phyloP scores from a whole-genome alignment of 2,888 invertebrate genomes.

The Caenorhabditis plicata region DNA sequence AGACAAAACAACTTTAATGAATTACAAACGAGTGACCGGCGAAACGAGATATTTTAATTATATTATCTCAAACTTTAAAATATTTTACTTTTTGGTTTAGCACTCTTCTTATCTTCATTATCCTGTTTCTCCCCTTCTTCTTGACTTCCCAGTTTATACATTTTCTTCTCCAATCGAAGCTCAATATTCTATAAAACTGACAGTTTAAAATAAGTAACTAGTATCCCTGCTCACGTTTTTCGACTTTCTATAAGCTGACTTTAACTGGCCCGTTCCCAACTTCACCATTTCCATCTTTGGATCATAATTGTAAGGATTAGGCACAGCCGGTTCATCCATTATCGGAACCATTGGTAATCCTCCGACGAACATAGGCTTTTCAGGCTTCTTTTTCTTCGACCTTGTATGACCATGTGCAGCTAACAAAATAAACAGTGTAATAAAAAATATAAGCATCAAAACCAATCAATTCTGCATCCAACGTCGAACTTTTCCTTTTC shows the following conservation, averaged over 20 bases:
- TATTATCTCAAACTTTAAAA: too few species aligned
- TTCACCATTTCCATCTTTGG: slow-evolving; percentile 44
- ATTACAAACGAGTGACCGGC: too few species aligned
- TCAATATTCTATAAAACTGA: slow-evolving; percentile 31
- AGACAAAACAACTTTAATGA: too few species aligned
- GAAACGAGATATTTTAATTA: too few species aligned
- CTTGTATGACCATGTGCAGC: slow-evolving; percentile 25
- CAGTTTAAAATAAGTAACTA: too few species aligned
- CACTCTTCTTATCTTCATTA: slow-evolving; percentile 1
- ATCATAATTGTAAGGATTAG: slow-evolving; percentile 49
- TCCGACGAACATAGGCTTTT: slow-evolving; percentile 36
- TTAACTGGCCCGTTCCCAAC: slow-evolving; percentile 44
- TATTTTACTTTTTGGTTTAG: neutral
- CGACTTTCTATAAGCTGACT: slow-evolving; percentile 44
- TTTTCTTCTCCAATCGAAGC: slow-evolving; percentile 30
- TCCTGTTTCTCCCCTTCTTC: slow-evolving; percentile 12
- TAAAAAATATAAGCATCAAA: too few species aligned
- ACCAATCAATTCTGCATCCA: slow-evolving; percentile 14
- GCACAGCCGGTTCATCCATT: slow-evolving; percentile 27
- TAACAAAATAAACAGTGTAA: too few species aligned
- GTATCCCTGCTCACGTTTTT: slow-evolving; percentile 27
- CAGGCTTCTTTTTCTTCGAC: slow-evolving; percentile 36
- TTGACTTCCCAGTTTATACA: slow-evolving; percentile 34
- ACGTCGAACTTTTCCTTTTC: slow-evolving; percentile 2
- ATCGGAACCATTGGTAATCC: slow-evolving; percentile 34